Evolutionary conservation across 2,888 invertebrate genomes (phyloP).

Genomic region (Polydrusus cervinus): DNA sequence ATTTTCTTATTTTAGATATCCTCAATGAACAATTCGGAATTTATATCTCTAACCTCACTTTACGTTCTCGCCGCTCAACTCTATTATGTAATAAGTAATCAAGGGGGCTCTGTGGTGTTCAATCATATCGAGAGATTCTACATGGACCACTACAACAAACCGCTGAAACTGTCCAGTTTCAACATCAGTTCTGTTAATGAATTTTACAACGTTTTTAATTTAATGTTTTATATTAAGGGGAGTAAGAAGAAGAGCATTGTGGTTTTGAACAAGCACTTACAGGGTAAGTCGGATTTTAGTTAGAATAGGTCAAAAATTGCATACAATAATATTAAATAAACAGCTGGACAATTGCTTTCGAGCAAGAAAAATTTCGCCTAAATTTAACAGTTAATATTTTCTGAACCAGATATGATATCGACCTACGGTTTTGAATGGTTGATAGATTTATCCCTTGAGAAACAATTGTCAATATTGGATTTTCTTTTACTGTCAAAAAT

Average conservation of each 20-base stretch:
- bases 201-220: constrained; percentile 65
- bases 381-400: too few relatives aligned
- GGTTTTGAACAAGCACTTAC: constrained; percentile 72
- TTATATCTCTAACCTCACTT: constrained; percentile 65
- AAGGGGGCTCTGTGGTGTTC: constrained; percentile 65
- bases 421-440: too few relatives aligned
- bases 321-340: too few relatives aligned
- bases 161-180: constrained; percentile 64
- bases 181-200: constrained; percentile 66
- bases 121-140: constrained; percentile 64
- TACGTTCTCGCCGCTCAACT: constrained; percentile 68
- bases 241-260: constrained; percentile 69
- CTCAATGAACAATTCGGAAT: constrained; percentile 60
- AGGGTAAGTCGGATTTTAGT: constrained; percentile 64
- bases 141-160: constrained; percentile 63
- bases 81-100: constrained; percentile 66
- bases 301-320: too few relatives aligned
- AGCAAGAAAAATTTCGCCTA: too few relatives aligned
- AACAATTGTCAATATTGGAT: too few relatives aligned
- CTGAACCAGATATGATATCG: too few relatives aligned
- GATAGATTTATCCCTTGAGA: too few relatives aligned
- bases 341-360: too few relatives aligned
- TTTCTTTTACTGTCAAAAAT: too few relatives aligned
- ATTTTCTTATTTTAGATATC: constrained; percentile 58
- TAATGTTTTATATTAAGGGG: constrained; percentile 65